Conservation (phyloP, 2,888 invertebrate genomes). For the Timema podura region DNA sequence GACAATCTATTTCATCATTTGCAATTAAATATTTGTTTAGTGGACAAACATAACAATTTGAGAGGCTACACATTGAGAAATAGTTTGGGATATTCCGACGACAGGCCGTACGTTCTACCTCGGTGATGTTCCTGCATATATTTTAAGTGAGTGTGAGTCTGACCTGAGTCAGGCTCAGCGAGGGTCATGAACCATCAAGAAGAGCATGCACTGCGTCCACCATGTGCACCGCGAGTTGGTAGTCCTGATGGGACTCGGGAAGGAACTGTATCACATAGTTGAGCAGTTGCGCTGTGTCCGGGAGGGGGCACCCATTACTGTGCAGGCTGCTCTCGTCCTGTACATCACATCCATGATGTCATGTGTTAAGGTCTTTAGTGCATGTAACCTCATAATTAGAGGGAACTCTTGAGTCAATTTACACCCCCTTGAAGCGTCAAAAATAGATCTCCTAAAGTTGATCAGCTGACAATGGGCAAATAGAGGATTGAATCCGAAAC, state of each 20-base stretch:
- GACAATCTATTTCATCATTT: no score
- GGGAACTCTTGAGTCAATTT: no score
- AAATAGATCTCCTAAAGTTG: no score
- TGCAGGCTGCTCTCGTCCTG: conserved; percentile 26
- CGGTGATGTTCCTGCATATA: no score
- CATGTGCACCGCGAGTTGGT: conserved; percentile 40
- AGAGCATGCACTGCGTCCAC: conserved; percentile 27
- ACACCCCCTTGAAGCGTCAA: no score
- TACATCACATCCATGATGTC: neutral
- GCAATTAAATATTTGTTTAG: no score
- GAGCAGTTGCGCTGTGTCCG: conserved; percentile 42
- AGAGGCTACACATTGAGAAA: no score
- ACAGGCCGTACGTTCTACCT: no score
- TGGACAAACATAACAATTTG: no score
- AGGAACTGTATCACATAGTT: conserved; percentile 44
- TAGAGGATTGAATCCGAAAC: no score
- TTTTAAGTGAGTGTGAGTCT: neutral
- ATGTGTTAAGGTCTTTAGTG: neutral
- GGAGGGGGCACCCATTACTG: conserved; percentile 27
- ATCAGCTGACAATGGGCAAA: no score
- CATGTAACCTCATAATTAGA: neutral
- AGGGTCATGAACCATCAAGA: neutral
- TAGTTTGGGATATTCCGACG: no score
- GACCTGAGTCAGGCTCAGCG: conserved; percentile 5
- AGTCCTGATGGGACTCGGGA: conserved; percentile 44